These are phyloP conservation scores for Cheilosia grossa DNA, from an alignment of 2,888 invertebrate species.

Conservation along the genomic window DNA sequence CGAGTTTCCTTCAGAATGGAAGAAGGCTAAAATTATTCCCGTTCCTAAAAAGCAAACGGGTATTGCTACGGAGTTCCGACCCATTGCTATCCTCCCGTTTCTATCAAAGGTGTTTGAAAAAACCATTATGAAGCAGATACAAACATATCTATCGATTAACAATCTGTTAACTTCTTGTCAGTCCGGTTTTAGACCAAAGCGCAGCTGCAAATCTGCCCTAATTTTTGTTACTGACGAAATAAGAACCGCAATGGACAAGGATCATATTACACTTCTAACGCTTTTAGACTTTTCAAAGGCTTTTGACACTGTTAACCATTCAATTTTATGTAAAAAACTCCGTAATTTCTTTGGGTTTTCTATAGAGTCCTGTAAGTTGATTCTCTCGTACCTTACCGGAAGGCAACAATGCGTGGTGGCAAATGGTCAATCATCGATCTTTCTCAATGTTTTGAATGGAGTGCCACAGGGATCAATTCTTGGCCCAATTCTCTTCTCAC, in stretches of 20 bases:
- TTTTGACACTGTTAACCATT: too few relatives aligned
- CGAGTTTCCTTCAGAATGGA: not conserved
- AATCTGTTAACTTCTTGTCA: not conserved
- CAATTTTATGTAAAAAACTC: too few relatives aligned
- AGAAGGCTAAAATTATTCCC: constrained; percentile 5
- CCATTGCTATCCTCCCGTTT: constrained; percentile 2
- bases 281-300: too few relatives aligned
- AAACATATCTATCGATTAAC: not conserved
- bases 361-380: too few relatives aligned
- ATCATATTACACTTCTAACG: too few relatives aligned
- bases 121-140: not conserved
- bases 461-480: too few relatives aligned
- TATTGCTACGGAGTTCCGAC: not conserved
- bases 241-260: not conserved
- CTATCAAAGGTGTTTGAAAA: constrained; percentile 8
- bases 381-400: too few relatives aligned
- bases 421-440: too few relatives aligned
- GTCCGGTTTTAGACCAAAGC: not conserved
- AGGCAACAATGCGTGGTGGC: too few relatives aligned
- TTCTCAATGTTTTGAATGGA: too few relatives aligned
- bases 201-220: not conserved
- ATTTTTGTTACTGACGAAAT: not conserved
- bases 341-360: too few relatives aligned
- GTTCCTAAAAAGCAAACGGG: constrained; percentile 1
- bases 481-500: too few relatives aligned